Percentiles rank a stretch among this genome's conserved stretches.
Evolutionary conservation across 2,113 vertebrate species (phyloP).

Genomic region (Prionailurus bengalensis): DNA sequence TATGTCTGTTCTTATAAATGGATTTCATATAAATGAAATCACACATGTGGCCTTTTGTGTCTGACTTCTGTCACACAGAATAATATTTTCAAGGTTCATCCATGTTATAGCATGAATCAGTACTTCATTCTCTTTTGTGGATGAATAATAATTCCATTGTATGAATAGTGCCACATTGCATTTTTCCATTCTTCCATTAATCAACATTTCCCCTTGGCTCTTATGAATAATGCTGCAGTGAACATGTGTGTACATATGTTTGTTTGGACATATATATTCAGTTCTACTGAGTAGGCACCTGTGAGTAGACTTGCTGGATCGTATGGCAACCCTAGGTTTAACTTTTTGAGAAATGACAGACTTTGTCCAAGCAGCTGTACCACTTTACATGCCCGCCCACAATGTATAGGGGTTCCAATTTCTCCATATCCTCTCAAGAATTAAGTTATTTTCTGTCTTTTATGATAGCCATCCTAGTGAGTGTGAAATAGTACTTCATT

Average conservation of each 20-base stretch:
- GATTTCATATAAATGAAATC: neutral
- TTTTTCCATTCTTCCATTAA: neutral
- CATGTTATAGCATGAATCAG: neutral
- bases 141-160: neutral
- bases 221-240: neutral
- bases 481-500: neutral
- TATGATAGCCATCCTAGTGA: neutral
- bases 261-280: neutral
- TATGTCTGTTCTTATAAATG: neutral
- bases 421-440: neutral
- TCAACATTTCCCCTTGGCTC: neutral
- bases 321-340: neutral
- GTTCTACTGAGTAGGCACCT: neutral
- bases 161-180: neutral
- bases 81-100: neutral
- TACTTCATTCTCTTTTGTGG: neutral
- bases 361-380: neutral
- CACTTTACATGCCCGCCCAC: neutral
- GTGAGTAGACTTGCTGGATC: too few species aligned
- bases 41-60: neutral
- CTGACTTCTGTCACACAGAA: neutral
- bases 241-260: neutral
- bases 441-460: neutral
- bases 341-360: neutral
- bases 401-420: neutral